phyloP scores from a whole-genome alignment of 2,797 vertebrate genomes.

The Choloepus didactylus region DNA sequence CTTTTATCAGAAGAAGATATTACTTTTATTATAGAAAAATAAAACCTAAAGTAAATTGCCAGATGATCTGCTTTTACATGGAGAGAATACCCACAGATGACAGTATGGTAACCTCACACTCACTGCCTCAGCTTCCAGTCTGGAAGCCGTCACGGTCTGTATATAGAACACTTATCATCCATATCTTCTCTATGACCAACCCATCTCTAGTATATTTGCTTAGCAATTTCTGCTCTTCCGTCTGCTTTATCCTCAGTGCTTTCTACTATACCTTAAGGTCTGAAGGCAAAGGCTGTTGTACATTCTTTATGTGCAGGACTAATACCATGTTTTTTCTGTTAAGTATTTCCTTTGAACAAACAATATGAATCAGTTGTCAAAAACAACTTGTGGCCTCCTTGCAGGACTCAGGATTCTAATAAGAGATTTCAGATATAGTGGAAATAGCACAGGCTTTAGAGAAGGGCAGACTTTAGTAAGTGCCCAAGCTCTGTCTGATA shows the following conservation, averaged over 20 bases:
- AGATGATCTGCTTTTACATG: not conserved
- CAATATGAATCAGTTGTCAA: not conserved
- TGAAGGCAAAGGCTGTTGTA: not conserved
- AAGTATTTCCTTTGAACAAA: not conserved
- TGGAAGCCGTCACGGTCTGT: not conserved
- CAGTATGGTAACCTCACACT: not conserved
- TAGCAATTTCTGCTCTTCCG: not conserved
- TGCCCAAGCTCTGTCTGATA: not conserved
- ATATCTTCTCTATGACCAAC: not conserved
- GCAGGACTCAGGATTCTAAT: not conserved
- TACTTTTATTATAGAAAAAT: not conserved
- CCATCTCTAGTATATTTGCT: accelerated
- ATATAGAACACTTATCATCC: not conserved
- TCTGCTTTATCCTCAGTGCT: not conserved
- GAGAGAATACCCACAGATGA: not conserved
- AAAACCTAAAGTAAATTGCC: not conserved
- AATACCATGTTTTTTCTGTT: not conserved
- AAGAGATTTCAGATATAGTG: not conserved
- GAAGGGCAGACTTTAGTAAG: not conserved
- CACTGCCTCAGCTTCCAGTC: not conserved
- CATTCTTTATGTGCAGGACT: not conserved
- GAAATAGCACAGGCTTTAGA: not conserved
- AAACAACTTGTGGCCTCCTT: not conserved
- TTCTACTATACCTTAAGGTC: not conserved
- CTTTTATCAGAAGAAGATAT: not conserved